phyloP scores from a whole-genome alignment of 1,140 invertebrate species.

The Coenobita brevimanus region DNA sequence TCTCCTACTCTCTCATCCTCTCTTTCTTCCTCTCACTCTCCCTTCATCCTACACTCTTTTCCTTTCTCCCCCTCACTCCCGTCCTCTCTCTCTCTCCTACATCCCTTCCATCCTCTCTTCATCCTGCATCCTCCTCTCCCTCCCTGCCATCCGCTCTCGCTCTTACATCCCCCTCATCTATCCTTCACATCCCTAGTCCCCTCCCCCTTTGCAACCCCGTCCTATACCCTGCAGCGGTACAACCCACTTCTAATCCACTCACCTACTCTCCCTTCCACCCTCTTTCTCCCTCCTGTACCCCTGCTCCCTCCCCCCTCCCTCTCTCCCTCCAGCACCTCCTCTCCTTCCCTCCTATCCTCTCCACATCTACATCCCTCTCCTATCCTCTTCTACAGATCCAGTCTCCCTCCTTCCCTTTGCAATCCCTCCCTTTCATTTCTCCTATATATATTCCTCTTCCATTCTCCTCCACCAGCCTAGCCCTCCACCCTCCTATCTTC shows the following conservation, averaged over 20 bases:
- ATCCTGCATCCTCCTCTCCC: not conserved
- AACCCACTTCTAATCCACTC: too few species aligned
- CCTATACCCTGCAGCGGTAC: too few species aligned
- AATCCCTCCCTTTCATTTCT: too few species aligned
- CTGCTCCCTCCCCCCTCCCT: not conserved
- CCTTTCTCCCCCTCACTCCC: not conserved
- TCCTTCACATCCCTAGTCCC: not conserved
- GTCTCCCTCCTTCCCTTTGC: too few species aligned
- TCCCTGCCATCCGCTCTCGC: not conserved
- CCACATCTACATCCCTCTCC: too few species aligned
- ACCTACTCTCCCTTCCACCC: not conserved
- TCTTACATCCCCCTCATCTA: not conserved
- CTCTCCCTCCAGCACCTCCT: not conserved
- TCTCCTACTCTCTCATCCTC: not conserved
- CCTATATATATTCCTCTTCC: too few species aligned
- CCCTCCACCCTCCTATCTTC: too few species aligned
- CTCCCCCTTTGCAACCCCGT: too few species aligned
- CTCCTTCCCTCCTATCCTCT: not conserved
- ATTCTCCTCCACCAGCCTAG: too few species aligned
- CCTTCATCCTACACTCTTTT: not conserved
- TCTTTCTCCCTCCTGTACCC: not conserved
- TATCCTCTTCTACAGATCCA: too few species aligned
- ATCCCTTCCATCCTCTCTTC: not conserved
- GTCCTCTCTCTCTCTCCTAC: not conserved
- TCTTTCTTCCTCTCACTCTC: not conserved